phyloP scores from a whole-genome alignment of 1,140 invertebrate genomes.

The Rhagoletis pomonella region DNA sequence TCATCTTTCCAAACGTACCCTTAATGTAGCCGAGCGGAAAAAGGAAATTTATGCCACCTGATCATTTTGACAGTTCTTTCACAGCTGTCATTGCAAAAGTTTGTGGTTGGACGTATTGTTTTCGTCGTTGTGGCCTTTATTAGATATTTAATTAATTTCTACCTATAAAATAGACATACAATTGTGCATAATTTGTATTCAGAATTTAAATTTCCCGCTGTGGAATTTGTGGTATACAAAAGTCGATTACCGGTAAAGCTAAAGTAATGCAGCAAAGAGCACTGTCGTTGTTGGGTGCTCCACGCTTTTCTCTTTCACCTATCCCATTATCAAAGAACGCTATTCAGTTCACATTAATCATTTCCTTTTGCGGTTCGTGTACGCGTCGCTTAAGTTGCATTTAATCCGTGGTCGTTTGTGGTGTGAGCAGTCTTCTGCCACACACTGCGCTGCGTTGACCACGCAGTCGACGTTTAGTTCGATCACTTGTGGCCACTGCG shows the following conservation, averaged over 20 bases:
- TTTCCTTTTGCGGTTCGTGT: conserved; percentile 17
- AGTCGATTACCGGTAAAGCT: conserved; percentile 5
- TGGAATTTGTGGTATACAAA: not conserved
- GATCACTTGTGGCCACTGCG: conserved; percentile 59
- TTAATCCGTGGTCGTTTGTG: too few relatives aligned
- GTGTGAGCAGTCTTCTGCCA: too few relatives aligned
- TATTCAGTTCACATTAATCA: not conserved
- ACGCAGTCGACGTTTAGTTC: not conserved
- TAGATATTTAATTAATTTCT: not conserved
- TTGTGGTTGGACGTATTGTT: not conserved
- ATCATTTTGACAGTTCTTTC: conserved; percentile 5
- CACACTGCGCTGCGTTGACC: not conserved
- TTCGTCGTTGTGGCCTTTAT: not conserved
- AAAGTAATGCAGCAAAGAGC: conserved; percentile 51
- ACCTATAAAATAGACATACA: not conserved
- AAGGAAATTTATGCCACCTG: conserved; percentile 26
- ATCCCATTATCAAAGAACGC: not conserved
- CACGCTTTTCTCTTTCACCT: conserved; percentile 24
- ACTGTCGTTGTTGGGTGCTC: conserved; percentile 41
- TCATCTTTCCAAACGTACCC: not conserved
- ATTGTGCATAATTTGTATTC: not conserved
- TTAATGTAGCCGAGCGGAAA: too few relatives aligned
- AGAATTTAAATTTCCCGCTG: not conserved
- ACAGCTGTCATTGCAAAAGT: not conserved
- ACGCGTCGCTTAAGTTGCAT: not conserved